Conservation (phyloP, 2,888 invertebrate species). For the Stratiomys singularior region DNA sequence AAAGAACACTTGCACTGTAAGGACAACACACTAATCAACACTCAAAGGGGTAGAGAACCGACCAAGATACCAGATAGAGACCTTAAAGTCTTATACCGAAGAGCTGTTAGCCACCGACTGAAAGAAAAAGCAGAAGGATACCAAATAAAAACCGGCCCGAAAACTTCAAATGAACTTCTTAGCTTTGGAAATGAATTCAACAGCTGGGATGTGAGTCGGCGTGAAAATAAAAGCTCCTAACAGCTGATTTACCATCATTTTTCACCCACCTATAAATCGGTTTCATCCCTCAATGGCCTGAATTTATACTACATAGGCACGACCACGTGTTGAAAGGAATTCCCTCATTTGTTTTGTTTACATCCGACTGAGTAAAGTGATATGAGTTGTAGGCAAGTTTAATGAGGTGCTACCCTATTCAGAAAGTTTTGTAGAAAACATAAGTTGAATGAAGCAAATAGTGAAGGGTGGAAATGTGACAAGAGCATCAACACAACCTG, state of each 20-base stretch:
- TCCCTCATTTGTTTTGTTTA: background rate
- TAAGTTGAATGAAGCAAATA: background rate
- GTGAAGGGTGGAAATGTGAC: background rate
- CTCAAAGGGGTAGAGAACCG: background rate
- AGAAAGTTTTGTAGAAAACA: background rate
- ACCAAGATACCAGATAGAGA: background rate
- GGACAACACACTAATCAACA: background rate
- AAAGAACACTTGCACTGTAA: background rate
- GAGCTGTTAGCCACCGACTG: background rate
- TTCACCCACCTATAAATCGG: background rate
- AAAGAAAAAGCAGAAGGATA: background rate
- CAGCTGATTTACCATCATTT: background rate
- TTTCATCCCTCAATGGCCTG: background rate
- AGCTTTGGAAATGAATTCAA: background rate
- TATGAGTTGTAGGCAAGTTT: background rate
- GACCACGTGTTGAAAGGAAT: conserved; percentile 11
- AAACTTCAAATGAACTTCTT: background rate
- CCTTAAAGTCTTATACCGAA: background rate
- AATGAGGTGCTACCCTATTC: conserved; percentile 1
- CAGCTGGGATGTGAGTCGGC: background rate
- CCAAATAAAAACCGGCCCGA: background rate
- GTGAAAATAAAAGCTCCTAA: background rate
- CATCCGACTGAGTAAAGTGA: background rate
- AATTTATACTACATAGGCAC: background rate
- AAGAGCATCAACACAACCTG: background rate